Conservation (phyloP, 2,113 vertebrate species). For the Gulo gulo region DNA sequence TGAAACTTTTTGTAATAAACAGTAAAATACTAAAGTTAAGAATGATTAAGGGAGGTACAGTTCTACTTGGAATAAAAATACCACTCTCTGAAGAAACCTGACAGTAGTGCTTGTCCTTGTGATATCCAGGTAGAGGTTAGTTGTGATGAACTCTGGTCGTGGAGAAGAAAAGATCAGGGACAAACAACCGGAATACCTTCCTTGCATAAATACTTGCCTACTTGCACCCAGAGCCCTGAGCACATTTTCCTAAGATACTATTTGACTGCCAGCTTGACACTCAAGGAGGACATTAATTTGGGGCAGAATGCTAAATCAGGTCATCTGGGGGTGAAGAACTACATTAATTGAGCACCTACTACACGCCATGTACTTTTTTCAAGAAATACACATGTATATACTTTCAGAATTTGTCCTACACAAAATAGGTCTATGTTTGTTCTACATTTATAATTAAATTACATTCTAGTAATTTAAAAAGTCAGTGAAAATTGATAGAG, state of each 20-base stretch:
- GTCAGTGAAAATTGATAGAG: not conserved
- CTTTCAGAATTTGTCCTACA: not conserved
- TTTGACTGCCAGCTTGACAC: not conserved
- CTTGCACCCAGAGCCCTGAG: not conserved
- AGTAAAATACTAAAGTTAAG: not conserved
- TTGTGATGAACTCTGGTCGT: not conserved
- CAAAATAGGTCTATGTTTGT: not conserved
- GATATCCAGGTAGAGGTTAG: not conserved
- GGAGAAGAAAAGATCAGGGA: not conserved
- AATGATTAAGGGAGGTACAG: not conserved
- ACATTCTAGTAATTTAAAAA: not conserved
- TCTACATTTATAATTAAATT: not conserved
- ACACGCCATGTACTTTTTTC: not conserved
- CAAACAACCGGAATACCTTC: not conserved
- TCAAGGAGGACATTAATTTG: not conserved
- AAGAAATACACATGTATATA: not conserved
- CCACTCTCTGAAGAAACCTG: not conserved
- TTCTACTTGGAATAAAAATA: not conserved
- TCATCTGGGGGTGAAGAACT: not conserved
- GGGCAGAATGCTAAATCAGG: not conserved
- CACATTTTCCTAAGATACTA: not conserved
- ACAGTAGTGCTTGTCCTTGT: not conserved
- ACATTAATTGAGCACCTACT: not conserved
- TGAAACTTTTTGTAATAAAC: constrained; percentile 14
- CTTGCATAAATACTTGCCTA: not conserved